A percentile compares a stretch with the other conserved stretches of the same genome.
phyloP scores from a whole-genome alignment of 2,888 invertebrate species.

The Noctuana brunneofusca region DNA sequence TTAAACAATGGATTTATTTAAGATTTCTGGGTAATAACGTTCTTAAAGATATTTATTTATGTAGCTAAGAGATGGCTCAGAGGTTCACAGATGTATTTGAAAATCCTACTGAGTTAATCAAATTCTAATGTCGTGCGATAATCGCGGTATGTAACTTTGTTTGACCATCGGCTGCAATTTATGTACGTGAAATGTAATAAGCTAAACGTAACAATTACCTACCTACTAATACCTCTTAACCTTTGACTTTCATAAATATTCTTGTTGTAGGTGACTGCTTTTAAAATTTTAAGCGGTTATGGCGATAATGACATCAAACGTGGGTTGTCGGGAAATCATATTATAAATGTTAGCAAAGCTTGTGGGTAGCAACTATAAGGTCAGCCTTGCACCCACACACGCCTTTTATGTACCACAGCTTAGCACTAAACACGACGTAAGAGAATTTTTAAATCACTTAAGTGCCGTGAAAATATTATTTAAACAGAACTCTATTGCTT shows the following conservation, averaged over 20 bases:
- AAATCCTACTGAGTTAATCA: too few species aligned
- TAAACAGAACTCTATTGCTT: conserved; percentile 43
- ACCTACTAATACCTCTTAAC: background rate
- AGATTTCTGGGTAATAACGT: too few species aligned
- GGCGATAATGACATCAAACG: conserved; percentile 66
- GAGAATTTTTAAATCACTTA: conserved; percentile 37
- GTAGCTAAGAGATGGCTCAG: too few species aligned
- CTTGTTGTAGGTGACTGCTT: conserved; percentile 3
- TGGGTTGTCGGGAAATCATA: conserved; percentile 76
- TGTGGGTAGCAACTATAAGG: conserved; percentile 79
- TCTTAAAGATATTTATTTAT: too few species aligned
- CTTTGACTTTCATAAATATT: conserved; percentile 27
- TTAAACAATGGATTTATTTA: too few species aligned
- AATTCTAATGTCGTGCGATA: too few species aligned
- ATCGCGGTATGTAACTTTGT: background rate
- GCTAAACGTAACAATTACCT: too few species aligned
- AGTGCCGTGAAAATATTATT: conserved; percentile 37
- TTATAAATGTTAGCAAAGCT: conserved; percentile 69
- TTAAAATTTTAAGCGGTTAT: conserved; percentile 51
- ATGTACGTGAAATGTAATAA: too few species aligned
- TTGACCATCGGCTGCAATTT: background rate
- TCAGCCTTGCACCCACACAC: conserved; percentile 82
- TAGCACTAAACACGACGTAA: conserved; percentile 55
- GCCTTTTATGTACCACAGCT: conserved; percentile 73
- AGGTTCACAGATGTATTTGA: too few species aligned